A percentile compares a stretch with the other conserved stretches of the same genome.
Conservation (phyloP, 2,113 vertebrate genomes). For the Leptodactylus fuscus region DNA sequence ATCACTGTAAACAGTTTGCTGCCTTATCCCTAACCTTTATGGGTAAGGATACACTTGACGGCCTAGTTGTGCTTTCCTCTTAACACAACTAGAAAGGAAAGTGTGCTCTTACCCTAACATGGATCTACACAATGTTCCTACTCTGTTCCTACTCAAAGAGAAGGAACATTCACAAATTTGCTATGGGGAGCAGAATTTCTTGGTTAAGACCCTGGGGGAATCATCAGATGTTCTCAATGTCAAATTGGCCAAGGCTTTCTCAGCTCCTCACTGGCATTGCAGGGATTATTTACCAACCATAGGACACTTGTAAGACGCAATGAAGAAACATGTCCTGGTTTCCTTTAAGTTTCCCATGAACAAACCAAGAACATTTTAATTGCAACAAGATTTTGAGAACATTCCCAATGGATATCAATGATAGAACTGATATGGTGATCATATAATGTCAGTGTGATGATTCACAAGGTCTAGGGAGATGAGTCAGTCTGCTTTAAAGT, state of each 20-base stretch:
- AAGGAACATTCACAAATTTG: no score
- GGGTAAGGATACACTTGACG: no score
- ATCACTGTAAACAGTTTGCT: no score
- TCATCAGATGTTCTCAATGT: no score
- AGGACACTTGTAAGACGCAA: not conserved
- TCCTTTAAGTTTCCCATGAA: not conserved
- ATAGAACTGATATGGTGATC: not conserved
- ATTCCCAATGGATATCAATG: not conserved
- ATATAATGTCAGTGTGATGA: slow-evolving; percentile 9
- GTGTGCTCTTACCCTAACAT: not conserved
- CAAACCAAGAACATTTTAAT: not conserved
- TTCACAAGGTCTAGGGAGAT: not conserved
- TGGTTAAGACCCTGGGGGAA: no score
- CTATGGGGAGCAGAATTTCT: no score
- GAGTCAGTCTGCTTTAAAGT: not conserved
- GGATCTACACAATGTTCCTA: no score
- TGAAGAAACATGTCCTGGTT: not conserved
- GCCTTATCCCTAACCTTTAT: no score
- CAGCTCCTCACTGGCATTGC: not conserved
- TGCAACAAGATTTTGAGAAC: slow-evolving; percentile 11
- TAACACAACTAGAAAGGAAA: no score
- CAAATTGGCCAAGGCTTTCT: not conserved
- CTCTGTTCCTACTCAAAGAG: no score
- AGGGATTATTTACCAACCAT: not conserved
- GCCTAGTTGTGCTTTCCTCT: no score